A percentile compares a stretch with the other conserved stretches of the same genome.
Evolutionary conservation across 30 jellyfish, hydroid and myxozoan genomes (phyloP).

Genomic region (Cassiopea andromeda): DNA sequence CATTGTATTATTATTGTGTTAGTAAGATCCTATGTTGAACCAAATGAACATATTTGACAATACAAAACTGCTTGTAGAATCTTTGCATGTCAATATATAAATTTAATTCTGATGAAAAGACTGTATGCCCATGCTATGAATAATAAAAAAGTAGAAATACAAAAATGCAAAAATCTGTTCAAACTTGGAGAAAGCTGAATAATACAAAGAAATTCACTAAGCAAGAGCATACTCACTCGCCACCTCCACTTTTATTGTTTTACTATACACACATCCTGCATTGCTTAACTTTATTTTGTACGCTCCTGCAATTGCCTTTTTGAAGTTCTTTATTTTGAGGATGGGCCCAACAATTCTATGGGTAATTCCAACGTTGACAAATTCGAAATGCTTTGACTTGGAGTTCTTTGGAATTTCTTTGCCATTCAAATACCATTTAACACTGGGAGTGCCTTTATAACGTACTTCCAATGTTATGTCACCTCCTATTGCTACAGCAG

Average conservation of each 20-base stretch:
- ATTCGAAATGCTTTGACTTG: slow-evolving; percentile 59
- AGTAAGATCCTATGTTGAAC: too few relatives aligned
- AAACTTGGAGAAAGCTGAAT: too few relatives aligned
- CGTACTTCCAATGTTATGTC: slow-evolving; percentile 43
- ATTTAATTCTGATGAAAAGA: too few relatives aligned
- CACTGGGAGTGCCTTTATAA: slow-evolving; percentile 54
- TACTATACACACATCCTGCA: slow-evolving; percentile 52
- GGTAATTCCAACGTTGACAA: slow-evolving; percentile 45
- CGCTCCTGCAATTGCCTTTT: slow-evolving; percentile 44
- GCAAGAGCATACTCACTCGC: slow-evolving; percentile 27
- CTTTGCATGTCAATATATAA: too few relatives aligned
- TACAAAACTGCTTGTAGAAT: too few relatives aligned
- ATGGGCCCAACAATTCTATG: slow-evolving; percentile 28
- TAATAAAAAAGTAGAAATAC: too few relatives aligned
- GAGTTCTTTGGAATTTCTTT: slow-evolving; percentile 33
- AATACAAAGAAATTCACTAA: neutral
- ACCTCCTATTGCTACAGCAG: slow-evolving; percentile 29
- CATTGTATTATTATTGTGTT: too few relatives aligned
- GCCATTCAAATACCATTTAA: slow-evolving; percentile 55
- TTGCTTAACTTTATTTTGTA: slow-evolving; percentile 48
- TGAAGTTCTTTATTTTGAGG: slow-evolving; percentile 54
- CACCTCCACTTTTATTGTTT: slow-evolving; percentile 39
- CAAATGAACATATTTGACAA: too few relatives aligned
- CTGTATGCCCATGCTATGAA: too few relatives aligned
- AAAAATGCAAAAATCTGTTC: too few relatives aligned